A percentile compares a stretch with the other conserved stretches of the same genome.
Evolutionary conservation across 2,797 vertebrate genomes (phyloP).

Genomic region (Semaprochilodus insignis): DNA sequence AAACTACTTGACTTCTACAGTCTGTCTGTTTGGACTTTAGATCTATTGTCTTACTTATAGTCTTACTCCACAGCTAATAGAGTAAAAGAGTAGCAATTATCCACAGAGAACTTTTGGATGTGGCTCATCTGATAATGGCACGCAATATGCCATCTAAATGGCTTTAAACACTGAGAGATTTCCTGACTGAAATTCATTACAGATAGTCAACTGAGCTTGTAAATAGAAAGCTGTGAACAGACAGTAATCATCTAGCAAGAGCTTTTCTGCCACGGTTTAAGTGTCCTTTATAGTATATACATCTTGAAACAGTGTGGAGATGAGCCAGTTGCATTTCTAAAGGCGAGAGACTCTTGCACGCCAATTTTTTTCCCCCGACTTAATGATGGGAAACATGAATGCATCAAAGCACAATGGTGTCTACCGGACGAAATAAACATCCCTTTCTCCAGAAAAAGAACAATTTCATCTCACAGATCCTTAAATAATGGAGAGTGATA

Average conservation of each 20-base stretch:
- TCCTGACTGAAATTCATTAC: slow-evolving; percentile 1
- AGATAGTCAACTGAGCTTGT: neutral
- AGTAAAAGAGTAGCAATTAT: slow-evolving; percentile 7
- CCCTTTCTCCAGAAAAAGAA: too few relatives aligned
- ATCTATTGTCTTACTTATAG: neutral
- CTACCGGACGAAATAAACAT: too few relatives aligned
- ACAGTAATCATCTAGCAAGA: neutral
- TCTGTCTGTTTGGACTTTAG: neutral
- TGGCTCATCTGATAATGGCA: slow-evolving; percentile 7
- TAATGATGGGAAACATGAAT: neutral
- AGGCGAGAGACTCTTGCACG: too few relatives aligned
- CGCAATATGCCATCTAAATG: slow-evolving; percentile 15
- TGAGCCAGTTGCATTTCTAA: too few relatives aligned
- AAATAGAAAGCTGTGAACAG: neutral
- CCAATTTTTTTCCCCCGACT: too few relatives aligned
- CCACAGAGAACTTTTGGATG: neutral
- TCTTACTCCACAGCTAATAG: neutral
- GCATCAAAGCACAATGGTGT: too few relatives aligned
- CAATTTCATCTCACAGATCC: too few relatives aligned
- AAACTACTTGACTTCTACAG: too few relatives aligned
- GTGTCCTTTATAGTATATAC: neutral
- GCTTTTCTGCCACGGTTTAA: neutral
- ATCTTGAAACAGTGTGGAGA: neutral
- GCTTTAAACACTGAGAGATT: slow-evolving; percentile 1
- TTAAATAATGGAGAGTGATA: neutral